Percentiles rank a stretch among this genome's conserved stretches.
These are phyloP conservation scores for Eristalis pertinax DNA, from an alignment of 2,888 invertebrate genomes.

Conservation along the genomic window DNA sequence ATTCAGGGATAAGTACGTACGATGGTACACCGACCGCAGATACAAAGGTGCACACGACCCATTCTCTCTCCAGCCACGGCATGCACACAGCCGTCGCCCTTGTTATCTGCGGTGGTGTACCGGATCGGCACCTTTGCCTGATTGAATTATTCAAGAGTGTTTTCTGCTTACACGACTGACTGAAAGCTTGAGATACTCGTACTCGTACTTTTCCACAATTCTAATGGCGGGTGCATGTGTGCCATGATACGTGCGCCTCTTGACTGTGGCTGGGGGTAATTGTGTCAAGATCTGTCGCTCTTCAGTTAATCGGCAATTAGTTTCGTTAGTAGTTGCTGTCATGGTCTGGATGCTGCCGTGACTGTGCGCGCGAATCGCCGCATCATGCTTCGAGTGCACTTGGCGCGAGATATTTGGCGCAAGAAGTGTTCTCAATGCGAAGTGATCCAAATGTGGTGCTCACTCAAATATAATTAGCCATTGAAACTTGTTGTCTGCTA, in stretches of 20 bases:
- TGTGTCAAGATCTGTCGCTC: constrained; percentile 62
- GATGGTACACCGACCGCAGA: constrained; percentile 27
- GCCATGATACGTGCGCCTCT: neutral
- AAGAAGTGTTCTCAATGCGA: neutral
- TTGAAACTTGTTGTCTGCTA: neutral
- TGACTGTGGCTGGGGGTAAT: constrained; percentile 33
- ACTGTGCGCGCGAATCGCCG: neutral
- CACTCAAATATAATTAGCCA: constrained; percentile 7
- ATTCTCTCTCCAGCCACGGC: neutral
- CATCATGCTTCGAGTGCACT: neutral
- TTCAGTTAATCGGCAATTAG: constrained; percentile 66
- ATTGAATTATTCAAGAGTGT: constrained; percentile 58
- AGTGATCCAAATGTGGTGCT: neutral
- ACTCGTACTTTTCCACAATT: constrained; percentile 8
- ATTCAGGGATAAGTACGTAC: constrained; percentile 35
- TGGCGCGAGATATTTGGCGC: neutral
- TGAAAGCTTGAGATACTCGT: constrained; percentile 37
- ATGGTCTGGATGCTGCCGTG: neutral
- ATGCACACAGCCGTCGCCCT: neutral
- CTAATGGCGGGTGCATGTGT: constrained; percentile 1
- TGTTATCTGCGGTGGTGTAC: constrained; percentile 1
- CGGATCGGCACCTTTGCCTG: constrained; percentile 42
- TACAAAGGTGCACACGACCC: neutral
- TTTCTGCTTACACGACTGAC: constrained; percentile 24
- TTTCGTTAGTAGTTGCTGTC: constrained; percentile 17